Evolutionary conservation across 2,797 vertebrate species (phyloP), one percentile per base, ranked within the genome.

Genomic region (Oreonectes daqikongensis): DNA sequence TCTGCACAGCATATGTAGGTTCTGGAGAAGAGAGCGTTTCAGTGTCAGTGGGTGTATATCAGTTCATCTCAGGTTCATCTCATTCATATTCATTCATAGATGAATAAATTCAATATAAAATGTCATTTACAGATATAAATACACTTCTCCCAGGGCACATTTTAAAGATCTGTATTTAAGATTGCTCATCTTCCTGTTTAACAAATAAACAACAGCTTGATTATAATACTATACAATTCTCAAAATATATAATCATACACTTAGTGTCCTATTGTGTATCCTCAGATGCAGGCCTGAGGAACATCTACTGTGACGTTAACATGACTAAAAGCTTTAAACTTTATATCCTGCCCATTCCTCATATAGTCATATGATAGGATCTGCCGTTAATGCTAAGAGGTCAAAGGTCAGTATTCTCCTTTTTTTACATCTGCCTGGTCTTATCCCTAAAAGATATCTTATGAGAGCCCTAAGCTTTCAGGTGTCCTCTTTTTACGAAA

Each of bases 401-500:
- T 79, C 72, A 83, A 73, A 79, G 52, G 73, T 81, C 55, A 79
- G 38, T 55, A 3, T 60, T 20, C 40, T 63, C 6, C 0, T 72
- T 72, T 61, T 72, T 72, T 61, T 28, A 48, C 73, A 77, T 68
- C 61, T 55, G 50, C n/a, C 50, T 40, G 59, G n/a, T 74, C 22
- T 24, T 76, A 63, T 78, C 38, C 30, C 2, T 22, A 40, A 68
- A 69, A 38, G 10, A 35, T 30, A 60, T 68, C 42, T 68, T 64
- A 15, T 17, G 80, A 84, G 85, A 77, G 24, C 81, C 84, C 78
- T 1, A 35, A 84, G 85, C 85, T 42, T 83, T 86, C 86, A 90
- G 86, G 85, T 90, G 89, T 88, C 57, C 38, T 66, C 59, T 69
- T 78, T 89, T 89, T 86, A 88, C 75, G 53, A 20, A 71, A 78